phyloP scores from a whole-genome alignment of 2,797 vertebrate genomes.

The Betta splendens region DNA sequence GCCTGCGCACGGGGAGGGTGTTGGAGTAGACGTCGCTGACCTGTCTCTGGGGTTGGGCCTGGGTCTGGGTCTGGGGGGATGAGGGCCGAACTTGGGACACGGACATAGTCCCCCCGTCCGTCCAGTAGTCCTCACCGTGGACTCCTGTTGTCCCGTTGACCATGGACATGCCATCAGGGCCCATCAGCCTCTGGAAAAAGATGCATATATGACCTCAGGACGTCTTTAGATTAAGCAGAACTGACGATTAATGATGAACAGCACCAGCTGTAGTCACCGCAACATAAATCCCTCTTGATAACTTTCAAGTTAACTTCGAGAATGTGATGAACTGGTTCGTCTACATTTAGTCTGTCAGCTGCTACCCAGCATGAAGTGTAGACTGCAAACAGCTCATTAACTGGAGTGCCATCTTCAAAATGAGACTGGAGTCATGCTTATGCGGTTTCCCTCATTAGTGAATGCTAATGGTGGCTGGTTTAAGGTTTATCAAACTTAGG shows the following conservation, averaged over 20 bases:
- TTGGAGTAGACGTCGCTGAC: slow-evolving; percentile 98
- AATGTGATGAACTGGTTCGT: slow-evolving; percentile 16
- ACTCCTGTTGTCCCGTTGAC: slow-evolving; percentile 91
- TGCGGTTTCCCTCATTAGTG: slow-evolving; percentile 26
- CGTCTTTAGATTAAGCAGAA: background rate
- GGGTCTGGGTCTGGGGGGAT: slow-evolving; percentile 80
- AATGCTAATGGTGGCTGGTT: slow-evolving; percentile 23
- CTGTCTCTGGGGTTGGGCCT: slow-evolving; percentile 88
- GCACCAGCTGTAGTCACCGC: background rate
- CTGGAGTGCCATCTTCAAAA: slow-evolving; percentile 37
- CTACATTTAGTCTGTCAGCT: slow-evolving; percentile 21
- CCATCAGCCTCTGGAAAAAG: slow-evolving; percentile 89
- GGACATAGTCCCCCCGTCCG: slow-evolving; percentile 82
- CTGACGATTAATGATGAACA: background rate
- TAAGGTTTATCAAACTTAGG: background rate
- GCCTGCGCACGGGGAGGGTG: slow-evolving; percentile 96
- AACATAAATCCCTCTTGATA: background rate
- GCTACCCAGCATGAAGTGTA: slow-evolving; percentile 17
- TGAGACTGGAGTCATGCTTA: slow-evolving; percentile 35
- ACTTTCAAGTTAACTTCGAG: background rate
- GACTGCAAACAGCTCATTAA: slow-evolving; percentile 50
- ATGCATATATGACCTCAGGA: background rate
- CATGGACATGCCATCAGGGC: slow-evolving; percentile 90
- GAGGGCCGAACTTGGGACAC: slow-evolving; percentile 87
- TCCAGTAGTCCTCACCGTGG: slow-evolving; percentile 91